Conservation (phyloP, 2,797 vertebrate species). For the Sebastes dallii region DNA sequence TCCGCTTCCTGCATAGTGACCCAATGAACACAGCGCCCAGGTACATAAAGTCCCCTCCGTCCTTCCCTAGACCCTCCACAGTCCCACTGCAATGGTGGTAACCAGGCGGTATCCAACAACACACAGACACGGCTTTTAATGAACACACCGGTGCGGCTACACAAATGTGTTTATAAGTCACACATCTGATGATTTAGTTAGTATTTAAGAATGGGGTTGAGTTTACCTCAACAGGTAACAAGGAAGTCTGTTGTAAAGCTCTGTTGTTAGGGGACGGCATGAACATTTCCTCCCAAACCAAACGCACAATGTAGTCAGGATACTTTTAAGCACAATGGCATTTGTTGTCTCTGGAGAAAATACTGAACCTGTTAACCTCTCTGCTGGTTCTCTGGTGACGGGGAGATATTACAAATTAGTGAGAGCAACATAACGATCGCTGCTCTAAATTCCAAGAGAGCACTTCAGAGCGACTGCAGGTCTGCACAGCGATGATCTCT, state of each 20-base stretch:
- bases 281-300: neutral
- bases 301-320: neutral
- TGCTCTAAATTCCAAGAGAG: conserved; percentile 5
- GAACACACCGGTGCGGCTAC: conserved; percentile 37
- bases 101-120: conserved; percentile 69
- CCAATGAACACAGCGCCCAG: conserved; percentile 1
- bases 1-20: conserved; percentile 19
- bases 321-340: neutral
- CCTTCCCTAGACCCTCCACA: conserved; percentile 26
- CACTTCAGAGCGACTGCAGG: neutral
- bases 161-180: conserved; percentile 46
- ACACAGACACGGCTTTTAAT: conserved; percentile 39
- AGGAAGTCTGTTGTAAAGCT: neutral
- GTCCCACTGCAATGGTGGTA: conserved; percentile 34
- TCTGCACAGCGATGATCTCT: neutral
- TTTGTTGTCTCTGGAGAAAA: neutral
- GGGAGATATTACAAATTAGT: neutral
- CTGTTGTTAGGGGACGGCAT: neutral
- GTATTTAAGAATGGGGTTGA: neutral
- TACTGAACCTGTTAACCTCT: neutral
- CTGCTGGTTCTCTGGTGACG: neutral
- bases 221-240: neutral
- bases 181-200: conserved; percentile 32
- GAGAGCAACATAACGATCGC: neutral
- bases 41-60: conserved; percentile 31